These are phyloP conservation scores for Megaustenia siamemsis DNA, from an alignment of 2,888 invertebrate species.

Conservation along the genomic window DNA sequence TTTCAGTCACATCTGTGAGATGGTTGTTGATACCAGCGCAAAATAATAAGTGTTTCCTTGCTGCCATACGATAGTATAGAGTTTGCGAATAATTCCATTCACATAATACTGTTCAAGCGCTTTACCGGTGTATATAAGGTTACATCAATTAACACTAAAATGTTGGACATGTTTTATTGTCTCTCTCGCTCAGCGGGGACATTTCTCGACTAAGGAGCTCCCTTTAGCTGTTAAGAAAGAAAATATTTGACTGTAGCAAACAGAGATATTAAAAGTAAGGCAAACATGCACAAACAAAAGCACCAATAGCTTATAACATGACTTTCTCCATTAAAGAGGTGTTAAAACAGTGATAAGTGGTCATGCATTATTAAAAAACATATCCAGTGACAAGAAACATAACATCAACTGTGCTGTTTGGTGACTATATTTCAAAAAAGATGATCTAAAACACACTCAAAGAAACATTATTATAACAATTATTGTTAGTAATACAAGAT, in stretches of 20 bases:
- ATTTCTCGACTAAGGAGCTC: conserved; percentile 20
- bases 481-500: too few relatives aligned
- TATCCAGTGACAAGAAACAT: too few relatives aligned
- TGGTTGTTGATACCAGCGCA: background rate
- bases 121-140: background rate
- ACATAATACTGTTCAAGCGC: conserved; percentile 27
- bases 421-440: too few relatives aligned
- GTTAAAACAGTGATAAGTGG: too few relatives aligned
- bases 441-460: too few relatives aligned
- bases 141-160: background rate
- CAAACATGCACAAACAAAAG: too few relatives aligned
- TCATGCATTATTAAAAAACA: too few relatives aligned
- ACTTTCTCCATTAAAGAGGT: too few relatives aligned
- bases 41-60: background rate
- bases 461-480: background rate
- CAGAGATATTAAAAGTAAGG: too few relatives aligned
- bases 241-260: background rate
- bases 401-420: too few relatives aligned
- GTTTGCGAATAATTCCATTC: background rate
- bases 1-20: conserved; percentile 2
- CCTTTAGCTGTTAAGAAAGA: conserved; percentile 18
- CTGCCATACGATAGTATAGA: background rate
- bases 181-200: background rate
- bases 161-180: background rate
- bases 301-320: too few relatives aligned